Percentiles rank a stretch among this genome's conserved stretches.
These are phyloP conservation scores for Panopea generosa DNA, from an alignment of 2,888 invertebrate genomes.

Conservation along the genomic window DNA sequence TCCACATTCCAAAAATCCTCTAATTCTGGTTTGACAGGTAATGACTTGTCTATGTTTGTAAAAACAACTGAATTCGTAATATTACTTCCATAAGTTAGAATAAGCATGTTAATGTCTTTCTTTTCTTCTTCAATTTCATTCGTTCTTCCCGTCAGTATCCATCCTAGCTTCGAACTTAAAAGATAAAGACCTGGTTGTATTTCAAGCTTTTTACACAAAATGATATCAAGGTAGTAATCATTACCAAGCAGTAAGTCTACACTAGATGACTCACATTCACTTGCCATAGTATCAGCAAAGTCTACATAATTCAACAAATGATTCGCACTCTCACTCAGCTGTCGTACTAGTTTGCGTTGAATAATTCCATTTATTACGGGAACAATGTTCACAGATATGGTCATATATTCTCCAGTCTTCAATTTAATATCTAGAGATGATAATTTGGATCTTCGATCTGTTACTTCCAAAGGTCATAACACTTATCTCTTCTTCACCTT, in stretches of 20 bases:
- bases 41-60: not conserved
- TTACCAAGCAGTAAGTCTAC: constrained; percentile 30
- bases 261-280: constrained; percentile 3
- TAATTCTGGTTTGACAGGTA: constrained; percentile 19
- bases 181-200: constrained; percentile 23
- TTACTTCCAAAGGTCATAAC: constrained; percentile 38
- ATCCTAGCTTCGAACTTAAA: constrained; percentile 23
- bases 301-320: constrained; percentile 15
- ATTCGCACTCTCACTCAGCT: too few relatives aligned
- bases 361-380: constrained; percentile 23
- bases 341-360: constrained; percentile 16
- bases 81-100: constrained; percentile 20
- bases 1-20: constrained; percentile 35
- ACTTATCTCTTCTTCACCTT: constrained; percentile 23
- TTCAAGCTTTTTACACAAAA: constrained; percentile 15
- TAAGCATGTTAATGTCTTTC: constrained; percentile 16
- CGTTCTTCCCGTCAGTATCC: constrained; percentile 23
- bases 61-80: not conserved
- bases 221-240: constrained; percentile 32
- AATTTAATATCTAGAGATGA: constrained; percentile 17
- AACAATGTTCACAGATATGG: constrained; percentile 24
- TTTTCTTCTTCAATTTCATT: not conserved
- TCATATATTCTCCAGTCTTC: constrained; percentile 19
- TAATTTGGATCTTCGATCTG: constrained; percentile 13
- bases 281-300: constrained; percentile 26